Evolutionary conservation across 2,113 vertebrate species (phyloP).

Genomic region (Archilochus colubris): DNA sequence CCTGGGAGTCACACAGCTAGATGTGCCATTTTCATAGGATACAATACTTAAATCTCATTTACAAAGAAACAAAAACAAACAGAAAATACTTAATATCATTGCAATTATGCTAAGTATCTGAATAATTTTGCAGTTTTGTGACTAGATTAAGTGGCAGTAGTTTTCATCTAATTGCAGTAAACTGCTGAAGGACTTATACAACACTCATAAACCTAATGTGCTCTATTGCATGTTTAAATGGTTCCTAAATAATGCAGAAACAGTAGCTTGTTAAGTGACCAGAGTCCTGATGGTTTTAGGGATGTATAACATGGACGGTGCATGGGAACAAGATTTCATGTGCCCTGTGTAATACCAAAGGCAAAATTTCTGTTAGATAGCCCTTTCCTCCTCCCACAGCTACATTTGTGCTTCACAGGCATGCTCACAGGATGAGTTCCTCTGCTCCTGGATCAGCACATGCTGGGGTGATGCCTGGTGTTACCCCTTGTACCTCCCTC

Average conservation of each 20-base stretch:
- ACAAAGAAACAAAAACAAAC: constrained; percentile 66
- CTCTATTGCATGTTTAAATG: background rate
- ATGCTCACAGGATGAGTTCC: background rate
- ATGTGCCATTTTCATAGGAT: constrained; percentile 33
- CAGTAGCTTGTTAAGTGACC: background rate
- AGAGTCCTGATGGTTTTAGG: background rate
- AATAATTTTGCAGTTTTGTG: constrained; percentile 50
- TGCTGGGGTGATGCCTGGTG: background rate
- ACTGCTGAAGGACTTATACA: constrained; percentile 32
- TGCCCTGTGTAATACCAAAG: background rate
- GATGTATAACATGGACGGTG: background rate
- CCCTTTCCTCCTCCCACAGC: background rate
- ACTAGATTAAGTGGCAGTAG: constrained; percentile 30
- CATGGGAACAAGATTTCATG: background rate
- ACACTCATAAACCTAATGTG: background rate
- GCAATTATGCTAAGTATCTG: constrained; percentile 62
- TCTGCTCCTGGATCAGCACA: accelerated
- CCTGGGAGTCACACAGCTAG: constrained; percentile 71
- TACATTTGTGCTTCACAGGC: background rate
- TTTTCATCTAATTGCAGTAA: constrained; percentile 59
- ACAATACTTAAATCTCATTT: constrained; percentile 69
- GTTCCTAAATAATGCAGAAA: constrained; percentile 25
- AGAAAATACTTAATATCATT: constrained; percentile 33
- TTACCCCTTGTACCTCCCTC: background rate
- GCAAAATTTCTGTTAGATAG: background rate